These are phyloP conservation scores for Drosophila ustulata DNA, from an alignment of 2,888 invertebrate genomes.

Conservation along the genomic window DNA sequence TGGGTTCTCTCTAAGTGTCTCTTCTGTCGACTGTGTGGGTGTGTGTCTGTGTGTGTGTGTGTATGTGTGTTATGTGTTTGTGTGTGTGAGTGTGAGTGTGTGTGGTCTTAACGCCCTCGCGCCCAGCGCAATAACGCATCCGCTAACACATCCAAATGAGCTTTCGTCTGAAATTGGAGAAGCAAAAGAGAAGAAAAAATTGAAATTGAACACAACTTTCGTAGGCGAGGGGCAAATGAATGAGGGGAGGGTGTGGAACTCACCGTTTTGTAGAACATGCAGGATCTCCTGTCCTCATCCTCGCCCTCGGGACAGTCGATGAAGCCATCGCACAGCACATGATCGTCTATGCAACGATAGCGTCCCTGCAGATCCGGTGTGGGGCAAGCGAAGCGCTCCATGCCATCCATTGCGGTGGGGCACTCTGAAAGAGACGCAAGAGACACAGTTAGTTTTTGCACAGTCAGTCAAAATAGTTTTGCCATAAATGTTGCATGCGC, in stretches of 20 bases:
- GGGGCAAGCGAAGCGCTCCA: slow-evolving; percentile 97
- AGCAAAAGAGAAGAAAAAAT: slow-evolving; percentile 13
- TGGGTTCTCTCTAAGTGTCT: slow-evolving; percentile 54
- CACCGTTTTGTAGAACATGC: slow-evolving; percentile 99
- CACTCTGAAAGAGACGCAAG: slow-evolving; percentile 90
- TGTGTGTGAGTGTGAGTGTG: slow-evolving; percentile 29
- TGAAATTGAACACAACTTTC: background rate
- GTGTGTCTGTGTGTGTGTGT: slow-evolving; percentile 24
- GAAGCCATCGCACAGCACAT: slow-evolving; percentile 97
- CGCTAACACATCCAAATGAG: slow-evolving; percentile 96
- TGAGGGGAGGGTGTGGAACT: slow-evolving; percentile 77
- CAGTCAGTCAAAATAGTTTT: slow-evolving; percentile 56
- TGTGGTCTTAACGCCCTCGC: slow-evolving; percentile 91
- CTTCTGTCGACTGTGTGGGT: slow-evolving; percentile 41
- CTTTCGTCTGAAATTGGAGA: slow-evolving; percentile 93
- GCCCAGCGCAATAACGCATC: slow-evolving; percentile 97
- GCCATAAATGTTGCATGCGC: slow-evolving; percentile 37
- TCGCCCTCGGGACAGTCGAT: slow-evolving; percentile 97
- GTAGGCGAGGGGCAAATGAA: background rate
- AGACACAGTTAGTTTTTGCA: slow-evolving; percentile 22
- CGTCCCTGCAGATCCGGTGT: slow-evolving; percentile 95
- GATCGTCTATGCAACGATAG: slow-evolving; percentile 98
- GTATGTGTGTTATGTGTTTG: slow-evolving; percentile 20
- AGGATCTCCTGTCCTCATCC: slow-evolving; percentile 96
- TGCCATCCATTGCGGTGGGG: slow-evolving; percentile 95